A percentile compares a stretch with the other conserved stretches of the same genome.
Conservation (phyloP, 2,113 vertebrate genomes). For the Callionymus lyra region DNA sequence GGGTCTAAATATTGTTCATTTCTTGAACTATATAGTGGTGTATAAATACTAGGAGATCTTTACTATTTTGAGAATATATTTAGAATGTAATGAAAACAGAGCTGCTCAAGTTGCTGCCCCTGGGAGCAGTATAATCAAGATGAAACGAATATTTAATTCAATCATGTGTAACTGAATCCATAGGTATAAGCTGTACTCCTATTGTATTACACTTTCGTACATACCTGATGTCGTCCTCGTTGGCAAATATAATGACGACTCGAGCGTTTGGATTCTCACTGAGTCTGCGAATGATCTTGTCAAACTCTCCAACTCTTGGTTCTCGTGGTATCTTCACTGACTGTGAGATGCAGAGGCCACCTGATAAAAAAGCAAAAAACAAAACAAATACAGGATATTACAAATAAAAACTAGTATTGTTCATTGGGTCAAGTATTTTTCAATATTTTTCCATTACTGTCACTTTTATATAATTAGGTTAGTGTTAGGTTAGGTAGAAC, state of each 20-base stretch:
- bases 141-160: no score
- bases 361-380: slow-evolving; percentile 50
- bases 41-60: neutral
- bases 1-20: neutral
- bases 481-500: no score
- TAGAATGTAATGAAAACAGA: no score
- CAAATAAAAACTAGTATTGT: no score
- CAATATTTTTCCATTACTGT: no score
- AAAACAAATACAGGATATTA: neutral
- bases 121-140: neutral
- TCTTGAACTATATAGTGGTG: neutral
- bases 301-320: slow-evolving; percentile 80
- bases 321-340: slow-evolving; percentile 91
- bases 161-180: no score
- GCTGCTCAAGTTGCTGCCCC: no score
- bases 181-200: no score
- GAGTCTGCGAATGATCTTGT: slow-evolving; percentile 86
- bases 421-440: no score
- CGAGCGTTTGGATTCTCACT: slow-evolving; percentile 85
- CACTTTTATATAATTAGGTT: no score
- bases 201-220: no score
- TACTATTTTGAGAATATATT: no score
- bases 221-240: slow-evolving; percentile 91
- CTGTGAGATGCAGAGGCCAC: slow-evolving; percentile 85
- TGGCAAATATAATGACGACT: slow-evolving; percentile 87